These are phyloP conservation scores for Spisula solida DNA, from an alignment of 2,888 invertebrate genomes.

Conservation along the genomic window DNA sequence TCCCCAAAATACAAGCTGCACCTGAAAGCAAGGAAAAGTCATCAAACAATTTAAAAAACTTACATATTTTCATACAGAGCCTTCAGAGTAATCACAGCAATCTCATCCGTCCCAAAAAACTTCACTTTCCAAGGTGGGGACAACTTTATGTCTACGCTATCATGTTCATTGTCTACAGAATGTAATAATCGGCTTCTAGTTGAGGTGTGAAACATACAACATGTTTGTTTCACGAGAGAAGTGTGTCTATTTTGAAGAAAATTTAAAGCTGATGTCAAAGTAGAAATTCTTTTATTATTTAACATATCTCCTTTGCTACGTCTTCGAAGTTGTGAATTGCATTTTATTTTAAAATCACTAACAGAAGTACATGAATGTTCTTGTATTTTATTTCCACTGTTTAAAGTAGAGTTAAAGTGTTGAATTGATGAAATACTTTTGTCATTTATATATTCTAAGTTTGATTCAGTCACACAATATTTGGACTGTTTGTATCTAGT, in stretches of 20 bases:
- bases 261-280: neutral
- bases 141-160: neutral
- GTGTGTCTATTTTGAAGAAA: constrained; percentile 3
- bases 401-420: neutral
- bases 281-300: neutral
- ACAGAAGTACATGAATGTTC: no score
- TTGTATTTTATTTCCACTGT: no score
- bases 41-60: neutral
- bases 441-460: neutral
- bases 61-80: constrained; percentile 1
- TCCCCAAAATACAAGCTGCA: neutral
- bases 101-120: constrained; percentile 5
- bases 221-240: neutral
- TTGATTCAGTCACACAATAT: neutral
- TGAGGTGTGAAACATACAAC: constrained; percentile 1
- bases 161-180: neutral
- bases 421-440: neutral
- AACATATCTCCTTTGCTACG: no score
- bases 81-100: neutral
- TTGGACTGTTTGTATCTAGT: neutral
- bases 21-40: neutral
- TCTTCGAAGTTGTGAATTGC: no score
- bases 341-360: no score
- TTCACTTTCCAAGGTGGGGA: constrained; percentile 8
- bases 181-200: neutral